Evolutionary conservation across 2,113 vertebrate species (phyloP).

Genomic region (Nibea albiflora): DNA sequence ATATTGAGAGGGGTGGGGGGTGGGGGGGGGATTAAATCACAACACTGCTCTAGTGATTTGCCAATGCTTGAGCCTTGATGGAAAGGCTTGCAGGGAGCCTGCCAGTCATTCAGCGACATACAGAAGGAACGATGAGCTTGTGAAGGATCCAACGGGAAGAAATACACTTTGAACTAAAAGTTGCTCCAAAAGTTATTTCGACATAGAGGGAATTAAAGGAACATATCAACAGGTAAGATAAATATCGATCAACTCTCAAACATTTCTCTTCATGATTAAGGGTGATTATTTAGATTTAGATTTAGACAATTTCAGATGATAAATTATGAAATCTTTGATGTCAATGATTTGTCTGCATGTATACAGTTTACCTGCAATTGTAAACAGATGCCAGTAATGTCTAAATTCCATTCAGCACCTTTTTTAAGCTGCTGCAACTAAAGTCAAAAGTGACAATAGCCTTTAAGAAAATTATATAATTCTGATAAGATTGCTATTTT

Average conservation of each 20-base stretch:
- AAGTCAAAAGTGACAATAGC: not conserved
- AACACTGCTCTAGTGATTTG: conserved; percentile 80
- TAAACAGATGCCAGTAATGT: not conserved
- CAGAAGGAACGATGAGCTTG: conserved; percentile 42
- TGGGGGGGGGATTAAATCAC: conserved; percentile 77
- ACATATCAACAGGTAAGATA: conserved; percentile 65
- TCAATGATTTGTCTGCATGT: not conserved
- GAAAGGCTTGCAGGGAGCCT: conserved; percentile 48
- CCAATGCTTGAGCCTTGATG: conserved; percentile 75
- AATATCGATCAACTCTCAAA: not conserved
- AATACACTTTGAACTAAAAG: conserved; percentile 11
- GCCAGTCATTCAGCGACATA: conserved; percentile 43
- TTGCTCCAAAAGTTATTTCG: conserved; percentile 1
- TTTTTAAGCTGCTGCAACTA: not conserved
- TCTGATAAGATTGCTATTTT: not conserved
- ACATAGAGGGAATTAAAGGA: conserved; percentile 21
- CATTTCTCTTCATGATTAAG: conserved; percentile 9
- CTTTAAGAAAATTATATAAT: not conserved
- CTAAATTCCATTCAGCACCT: not conserved
- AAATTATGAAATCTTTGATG: not conserved
- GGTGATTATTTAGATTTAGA: too few species aligned
- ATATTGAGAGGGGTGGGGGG: conserved; percentile 67
- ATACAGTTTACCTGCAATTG: not conserved
- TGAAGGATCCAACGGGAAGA: conserved; percentile 41
- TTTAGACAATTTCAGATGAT: not conserved